A percentile compares a stretch with the other conserved stretches of the same genome.
These are phyloP conservation scores for Tineola bisselliella DNA, from an alignment of 2,888 invertebrate genomes.

Conservation along the genomic window DNA sequence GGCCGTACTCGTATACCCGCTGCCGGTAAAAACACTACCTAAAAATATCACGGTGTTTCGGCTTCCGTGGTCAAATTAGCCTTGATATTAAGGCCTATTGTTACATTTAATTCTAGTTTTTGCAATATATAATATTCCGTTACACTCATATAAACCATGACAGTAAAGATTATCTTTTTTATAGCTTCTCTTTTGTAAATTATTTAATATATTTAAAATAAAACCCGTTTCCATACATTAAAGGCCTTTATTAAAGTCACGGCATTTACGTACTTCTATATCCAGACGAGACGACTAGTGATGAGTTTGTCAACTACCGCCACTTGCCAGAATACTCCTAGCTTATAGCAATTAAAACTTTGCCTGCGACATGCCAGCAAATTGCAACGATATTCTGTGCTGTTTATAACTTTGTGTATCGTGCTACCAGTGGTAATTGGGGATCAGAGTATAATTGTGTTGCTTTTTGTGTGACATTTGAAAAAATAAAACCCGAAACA, in stretches of 20 bases:
- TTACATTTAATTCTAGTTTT: slow-evolving; percentile 19
- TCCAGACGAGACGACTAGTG: not conserved
- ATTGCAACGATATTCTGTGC: not conserved
- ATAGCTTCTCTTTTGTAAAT: no score
- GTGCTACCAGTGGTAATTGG: not conserved
- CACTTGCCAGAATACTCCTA: not conserved
- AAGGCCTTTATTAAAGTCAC: not conserved
- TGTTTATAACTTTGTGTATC: not conserved
- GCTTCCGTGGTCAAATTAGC: slow-evolving; percentile 65
- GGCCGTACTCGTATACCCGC: not conserved
- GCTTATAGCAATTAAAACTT: slow-evolving; percentile 10
- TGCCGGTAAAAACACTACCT: slow-evolving; percentile 50
- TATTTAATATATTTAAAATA: no score
- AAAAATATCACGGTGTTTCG: slow-evolving; percentile 30
- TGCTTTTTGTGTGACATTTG: no score
- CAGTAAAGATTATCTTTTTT: not conserved
- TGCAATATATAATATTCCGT: not conserved
- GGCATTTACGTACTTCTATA: not conserved
- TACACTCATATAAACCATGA: not conserved
- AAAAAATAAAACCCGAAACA: no score
- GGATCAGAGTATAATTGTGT: no score
- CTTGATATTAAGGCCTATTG: slow-evolving; percentile 49
- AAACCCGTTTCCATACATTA: no score
- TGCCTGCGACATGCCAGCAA: not conserved
- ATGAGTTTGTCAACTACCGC: not conserved